Base-by-base conservation (phyloP, 2,888 invertebrate genomes). In the Magallana nippona region DNA sequence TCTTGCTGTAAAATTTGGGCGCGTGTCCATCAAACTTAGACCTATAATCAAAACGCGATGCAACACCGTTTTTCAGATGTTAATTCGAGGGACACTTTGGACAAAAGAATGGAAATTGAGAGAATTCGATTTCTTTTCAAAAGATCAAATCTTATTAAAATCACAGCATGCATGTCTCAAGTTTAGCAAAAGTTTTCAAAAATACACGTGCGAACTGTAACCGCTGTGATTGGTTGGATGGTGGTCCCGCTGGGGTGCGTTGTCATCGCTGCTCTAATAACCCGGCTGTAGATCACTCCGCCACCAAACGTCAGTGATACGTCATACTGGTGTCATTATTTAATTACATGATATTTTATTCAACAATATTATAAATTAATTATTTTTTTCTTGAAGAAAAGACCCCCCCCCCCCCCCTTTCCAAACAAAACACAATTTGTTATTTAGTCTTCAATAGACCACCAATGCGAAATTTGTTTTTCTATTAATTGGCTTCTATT, bases 111-210 rank as follows among this genome's bases (percentile, higher is more conserved):
- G 82, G 58, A 71, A 82, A 71, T 71, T 71, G 71, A 71, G 71
- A 71, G 71, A 71, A 83, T 83, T 83, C 80, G 71, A 80, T 71
- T 83, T 80, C 83, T 83, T 44, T 82, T 78, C 78, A 78, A 55
- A 55, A 22, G 78, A 82, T 78, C 56, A 71, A 80, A 79, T 56
- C 60, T 83, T 63, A 83, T 83, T 80, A 83, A 27, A 57, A 80
- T 80, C 83, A 77, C 83, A 83, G 83, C 83, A 62, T 63, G 71
- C 27, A 63, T 77, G 44, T 80, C 77, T 56, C 58, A 44, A 78
- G 62, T 55, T 55, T 78, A 44, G 22, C 78, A 82, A 78, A 82
- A 78, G 22, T 22, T 62, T 78, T 58, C 44, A 78, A 82, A 82
- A 58, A 78, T 78, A 78, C 82, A 82, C 82, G 82, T 82, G 82